phyloP scores from a whole-genome alignment of 2,888 invertebrate genomes.

The Euplagia quadripunctaria region DNA sequence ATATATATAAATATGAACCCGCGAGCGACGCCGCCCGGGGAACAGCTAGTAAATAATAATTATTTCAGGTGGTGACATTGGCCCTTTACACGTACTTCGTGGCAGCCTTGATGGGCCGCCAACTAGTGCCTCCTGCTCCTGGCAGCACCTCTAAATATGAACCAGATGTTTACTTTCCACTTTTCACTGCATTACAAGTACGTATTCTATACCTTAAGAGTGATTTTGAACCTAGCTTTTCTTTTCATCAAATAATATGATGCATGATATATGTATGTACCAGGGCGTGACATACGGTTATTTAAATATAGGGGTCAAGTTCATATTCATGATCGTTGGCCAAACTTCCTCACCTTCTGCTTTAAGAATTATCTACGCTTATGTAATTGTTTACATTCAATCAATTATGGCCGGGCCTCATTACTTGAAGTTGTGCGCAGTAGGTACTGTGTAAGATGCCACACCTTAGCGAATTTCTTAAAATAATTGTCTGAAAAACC shows the following conservation, averaged over 20 bases:
- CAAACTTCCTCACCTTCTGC: conserved; percentile 22
- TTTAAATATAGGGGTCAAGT: conserved; percentile 17
- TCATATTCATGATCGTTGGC: conserved; percentile 16
- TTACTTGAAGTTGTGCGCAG: not conserved
- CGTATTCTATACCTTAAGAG: not conserved
- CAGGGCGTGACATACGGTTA: conserved; percentile 11
- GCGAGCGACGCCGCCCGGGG: no score
- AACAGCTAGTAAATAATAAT: not conserved
- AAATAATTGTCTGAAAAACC: not conserved
- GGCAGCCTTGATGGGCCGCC: conserved; percentile 95
- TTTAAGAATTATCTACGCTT: conserved; percentile 13
- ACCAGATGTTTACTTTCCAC: conserved; percentile 95
- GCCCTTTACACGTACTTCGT: conserved; percentile 97
- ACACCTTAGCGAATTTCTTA: not conserved
- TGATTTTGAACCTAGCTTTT: not conserved
- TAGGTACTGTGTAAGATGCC: not conserved
- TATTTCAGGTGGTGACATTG: conserved; percentile 94
- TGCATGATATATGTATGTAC: not conserved
- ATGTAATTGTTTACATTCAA: conserved; percentile 20
- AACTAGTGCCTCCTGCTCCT: conserved; percentile 90
- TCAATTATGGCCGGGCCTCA: conserved; percentile 18
- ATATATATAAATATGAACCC: no score
- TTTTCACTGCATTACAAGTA: conserved; percentile 96
- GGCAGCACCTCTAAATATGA: conserved; percentile 85
- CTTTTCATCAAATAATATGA: no score